A percentile compares a stretch with the other conserved stretches of the same genome.
phyloP scores from a whole-genome alignment of 2,888 invertebrate species.

The Drosophila colorata region DNA sequence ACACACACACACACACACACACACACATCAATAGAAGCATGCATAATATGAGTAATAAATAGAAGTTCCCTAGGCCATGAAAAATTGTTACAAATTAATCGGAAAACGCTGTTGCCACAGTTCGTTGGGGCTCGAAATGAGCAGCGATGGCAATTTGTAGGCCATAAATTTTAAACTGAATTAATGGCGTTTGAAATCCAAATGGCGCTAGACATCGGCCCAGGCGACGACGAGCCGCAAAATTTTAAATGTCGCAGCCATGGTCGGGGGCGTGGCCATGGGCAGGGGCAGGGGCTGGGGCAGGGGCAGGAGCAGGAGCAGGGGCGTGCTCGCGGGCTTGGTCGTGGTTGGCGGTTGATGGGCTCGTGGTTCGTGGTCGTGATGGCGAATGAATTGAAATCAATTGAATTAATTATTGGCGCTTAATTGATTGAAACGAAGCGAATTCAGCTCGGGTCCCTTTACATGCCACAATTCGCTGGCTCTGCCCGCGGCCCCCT shows the following conservation, averaged over 20 bases:
- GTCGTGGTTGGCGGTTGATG: conserved; percentile 5
- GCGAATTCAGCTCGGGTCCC: conserved; percentile 51
- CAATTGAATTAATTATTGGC: conserved; percentile 84
- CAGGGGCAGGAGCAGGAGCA: not conserved
- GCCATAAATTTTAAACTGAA: conserved; percentile 79
- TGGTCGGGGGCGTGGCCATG: not conserved
- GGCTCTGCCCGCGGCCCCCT: not conserved
- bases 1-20: conserved; percentile 6
- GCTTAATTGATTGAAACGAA: conserved; percentile 83
- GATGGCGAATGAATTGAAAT: conserved; percentile 73
- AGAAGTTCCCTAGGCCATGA: conserved; percentile 56
- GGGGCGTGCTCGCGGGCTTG: conserved; percentile 1
- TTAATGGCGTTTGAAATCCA: conserved; percentile 77
- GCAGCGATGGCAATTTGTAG: conserved; percentile 66
- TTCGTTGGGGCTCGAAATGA: conserved; percentile 41
- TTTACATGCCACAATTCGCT: not conserved
- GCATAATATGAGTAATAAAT: conserved; percentile 49
- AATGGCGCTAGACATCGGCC: conserved; percentile 67
- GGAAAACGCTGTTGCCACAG: conserved; percentile 30
- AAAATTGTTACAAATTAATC: conserved; percentile 67
- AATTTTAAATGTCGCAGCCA: conserved; percentile 50
- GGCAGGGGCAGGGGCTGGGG: not conserved
- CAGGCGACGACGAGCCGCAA: conserved; percentile 44
- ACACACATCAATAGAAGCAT: conserved; percentile 3
- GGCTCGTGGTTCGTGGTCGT: conserved; percentile 41